Percentiles rank a stretch among this genome's conserved stretches.
These are phyloP conservation scores for Xylota sylvarum DNA, from an alignment of 2,888 invertebrate species.

Conservation along the genomic window DNA sequence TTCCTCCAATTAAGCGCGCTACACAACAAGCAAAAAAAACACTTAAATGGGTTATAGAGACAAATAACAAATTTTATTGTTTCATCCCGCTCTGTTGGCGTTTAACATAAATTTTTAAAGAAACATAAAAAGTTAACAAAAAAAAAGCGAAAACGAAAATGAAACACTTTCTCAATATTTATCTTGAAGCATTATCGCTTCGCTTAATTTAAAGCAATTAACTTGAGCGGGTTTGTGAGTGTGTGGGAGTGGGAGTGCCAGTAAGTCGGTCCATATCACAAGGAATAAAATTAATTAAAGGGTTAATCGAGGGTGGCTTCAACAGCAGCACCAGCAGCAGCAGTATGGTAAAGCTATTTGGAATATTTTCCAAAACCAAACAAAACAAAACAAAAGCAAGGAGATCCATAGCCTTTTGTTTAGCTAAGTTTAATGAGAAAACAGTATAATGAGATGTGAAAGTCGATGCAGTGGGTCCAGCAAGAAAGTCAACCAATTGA, in stretches of 20 bases:
- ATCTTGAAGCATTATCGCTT: constrained; percentile 70
- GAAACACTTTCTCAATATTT: constrained; percentile 69
- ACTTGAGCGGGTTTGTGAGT: constrained; percentile 54
- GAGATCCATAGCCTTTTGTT: constrained; percentile 50
- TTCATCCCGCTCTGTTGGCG: constrained; percentile 11
- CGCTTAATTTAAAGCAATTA: constrained; percentile 75
- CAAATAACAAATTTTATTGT: constrained; percentile 57
- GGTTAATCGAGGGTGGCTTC: constrained; percentile 72
- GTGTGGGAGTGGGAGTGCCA: constrained; percentile 6
- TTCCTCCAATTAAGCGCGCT: constrained; percentile 64
- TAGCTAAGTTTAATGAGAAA: constrained; percentile 47
- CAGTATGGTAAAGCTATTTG: constrained; percentile 24
- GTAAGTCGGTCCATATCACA: constrained; percentile 59
- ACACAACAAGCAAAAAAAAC: constrained; percentile 47
- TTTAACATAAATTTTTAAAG: constrained; percentile 40
- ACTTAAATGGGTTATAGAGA: constrained; percentile 40
- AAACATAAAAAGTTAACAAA: constrained; percentile 10
- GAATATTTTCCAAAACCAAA: constrained; percentile 22
- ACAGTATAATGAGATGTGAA: constrained; percentile 53
- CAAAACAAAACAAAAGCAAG: constrained; percentile 24
- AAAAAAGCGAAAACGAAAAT: constrained; percentile 4
- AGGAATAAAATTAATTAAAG: constrained; percentile 69
- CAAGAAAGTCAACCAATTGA: constrained; percentile 18
- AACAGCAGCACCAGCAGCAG: constrained; percentile 6
- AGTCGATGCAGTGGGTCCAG: constrained; percentile 39